Base-by-base conservation (phyloP, 2,888 invertebrate genomes). In the Diaphora mendica region DNA sequence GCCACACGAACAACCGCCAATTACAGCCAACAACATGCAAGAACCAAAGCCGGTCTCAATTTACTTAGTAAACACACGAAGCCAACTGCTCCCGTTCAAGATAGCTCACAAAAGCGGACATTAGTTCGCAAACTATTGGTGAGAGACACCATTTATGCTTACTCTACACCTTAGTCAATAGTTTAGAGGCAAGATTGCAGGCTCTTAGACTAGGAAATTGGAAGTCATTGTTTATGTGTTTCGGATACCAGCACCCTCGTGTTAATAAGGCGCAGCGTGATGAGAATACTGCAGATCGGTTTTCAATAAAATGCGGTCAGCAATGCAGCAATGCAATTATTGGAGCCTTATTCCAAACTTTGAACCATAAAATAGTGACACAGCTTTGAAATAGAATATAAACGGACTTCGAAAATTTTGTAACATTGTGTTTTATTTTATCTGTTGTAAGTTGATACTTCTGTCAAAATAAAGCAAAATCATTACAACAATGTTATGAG, bases 161-260 rank as follows among this genome's bases (percentile, higher is more conserved):
- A 86, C 90, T 87, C 85, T 79, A 81, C 85, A 89, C 90, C 88
- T 91, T 89, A 83, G 85, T 87, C 88, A 87, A 88, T 89, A 89
- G 87, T 89, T 89, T 79, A 81, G 74, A 68, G 75, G 74, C 84
- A 87, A 88, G 82, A 86, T 82, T 85, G 77, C 79, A 62, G 71
- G 73, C 81, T 70, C 70, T 80, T 76, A 78, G 80, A 81, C 81
- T 74, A 83, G 90, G 91, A 91, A 90, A 91, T 91, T 90, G 89
- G 88, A 86, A 85, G 82, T 86, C 88, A 90, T 89, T 90, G 89
- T 91, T 91, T 91, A 90, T 90, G 90, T 87, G 85, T 90, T 89
- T 87, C 88, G 88, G 88, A 86, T 86, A 80, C 82, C 79, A 55
- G 75, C 44, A 69, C 70, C 77, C 69, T 79, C 80, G 79, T 77